A percentile compares a stretch with the other conserved stretches of the same genome.
Evolutionary conservation across 2,888 invertebrate genomes (phyloP).

Genomic region (Mechanitis mazaeus): DNA sequence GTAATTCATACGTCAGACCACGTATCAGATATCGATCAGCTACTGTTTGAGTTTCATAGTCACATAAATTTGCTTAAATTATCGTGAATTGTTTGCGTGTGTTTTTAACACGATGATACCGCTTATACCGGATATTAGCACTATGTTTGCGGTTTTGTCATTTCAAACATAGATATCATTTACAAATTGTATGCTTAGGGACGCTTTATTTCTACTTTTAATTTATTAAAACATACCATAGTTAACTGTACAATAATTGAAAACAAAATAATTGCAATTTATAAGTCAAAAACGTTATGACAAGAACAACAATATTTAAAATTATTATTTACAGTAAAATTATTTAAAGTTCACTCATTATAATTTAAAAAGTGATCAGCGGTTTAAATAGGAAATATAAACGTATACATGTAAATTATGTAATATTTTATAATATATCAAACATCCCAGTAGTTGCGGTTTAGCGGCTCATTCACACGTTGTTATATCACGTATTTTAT

Average conservation of each 20-base stretch:
- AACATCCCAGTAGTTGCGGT: constrained; percentile 11
- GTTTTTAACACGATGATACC: constrained; percentile 20
- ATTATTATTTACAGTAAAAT: too few species aligned
- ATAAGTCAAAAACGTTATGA: too few species aligned
- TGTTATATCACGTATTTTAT: constrained; percentile 21
- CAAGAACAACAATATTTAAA: too few species aligned
- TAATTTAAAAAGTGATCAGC: too few species aligned
- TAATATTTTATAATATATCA: not conserved
- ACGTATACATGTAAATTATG: not conserved
- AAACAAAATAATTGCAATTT: too few species aligned
- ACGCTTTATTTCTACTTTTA: too few species aligned
- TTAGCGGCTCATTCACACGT: constrained; percentile 20
- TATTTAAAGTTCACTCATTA: too few species aligned
- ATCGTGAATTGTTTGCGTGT: constrained; percentile 20
- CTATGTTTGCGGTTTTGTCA: constrained; percentile 9
- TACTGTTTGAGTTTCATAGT: constrained; percentile 1
- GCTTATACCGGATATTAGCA: constrained; percentile 28
- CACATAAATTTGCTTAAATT: constrained; percentile 6
- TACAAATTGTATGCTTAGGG: too few species aligned
- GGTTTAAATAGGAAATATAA: not conserved
- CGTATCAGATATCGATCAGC: not conserved
- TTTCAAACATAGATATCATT: constrained; percentile 8
- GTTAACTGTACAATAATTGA: not conserved
- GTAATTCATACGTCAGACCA: not conserved
- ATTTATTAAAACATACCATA: not conserved